Evolutionary conservation across 2,888 invertebrate species (phyloP).

Genomic region (Cheilosia grossa): DNA sequence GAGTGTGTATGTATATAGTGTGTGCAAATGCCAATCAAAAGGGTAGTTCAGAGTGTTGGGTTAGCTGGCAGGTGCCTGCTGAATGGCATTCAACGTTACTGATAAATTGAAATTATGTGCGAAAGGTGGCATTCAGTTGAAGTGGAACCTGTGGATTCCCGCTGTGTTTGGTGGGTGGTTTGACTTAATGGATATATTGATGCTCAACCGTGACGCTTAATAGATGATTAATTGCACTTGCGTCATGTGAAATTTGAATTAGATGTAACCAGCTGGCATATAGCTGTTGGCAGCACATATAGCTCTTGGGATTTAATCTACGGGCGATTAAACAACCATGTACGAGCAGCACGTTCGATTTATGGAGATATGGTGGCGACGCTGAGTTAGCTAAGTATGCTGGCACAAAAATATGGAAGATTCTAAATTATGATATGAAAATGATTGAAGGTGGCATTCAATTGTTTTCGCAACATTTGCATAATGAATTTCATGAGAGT

Average conservation of each 20-base stretch:
- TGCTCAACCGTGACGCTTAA: slow-evolving; percentile 57
- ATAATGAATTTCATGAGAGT: too few species aligned
- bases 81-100: slow-evolving; percentile 61
- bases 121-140: slow-evolving; percentile 63
- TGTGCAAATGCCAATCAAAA: not conserved
- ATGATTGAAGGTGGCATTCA: too few species aligned
- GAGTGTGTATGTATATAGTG: not conserved
- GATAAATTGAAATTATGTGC: slow-evolving; percentile 69
- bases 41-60: not conserved
- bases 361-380: not conserved
- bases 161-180: not conserved
- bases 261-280: slow-evolving; percentile 28
- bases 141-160: slow-evolving; percentile 52
- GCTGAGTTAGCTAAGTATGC: not conserved
- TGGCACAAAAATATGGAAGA: too few species aligned
- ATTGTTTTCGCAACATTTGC: too few species aligned
- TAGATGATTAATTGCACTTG: slow-evolving; percentile 69
- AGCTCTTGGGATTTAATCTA: slow-evolving; percentile 44
- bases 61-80: slow-evolving; percentile 33
- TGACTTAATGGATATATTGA: slow-evolving; percentile 37
- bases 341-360: not conserved
- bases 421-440: too few species aligned
- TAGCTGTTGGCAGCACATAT: not conserved
- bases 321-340: slow-evolving; percentile 31
- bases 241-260: slow-evolving; percentile 28